These are phyloP conservation scores for Apamea sordens DNA, from an alignment of 2,888 invertebrate genomes.

Conservation along the genomic window DNA sequence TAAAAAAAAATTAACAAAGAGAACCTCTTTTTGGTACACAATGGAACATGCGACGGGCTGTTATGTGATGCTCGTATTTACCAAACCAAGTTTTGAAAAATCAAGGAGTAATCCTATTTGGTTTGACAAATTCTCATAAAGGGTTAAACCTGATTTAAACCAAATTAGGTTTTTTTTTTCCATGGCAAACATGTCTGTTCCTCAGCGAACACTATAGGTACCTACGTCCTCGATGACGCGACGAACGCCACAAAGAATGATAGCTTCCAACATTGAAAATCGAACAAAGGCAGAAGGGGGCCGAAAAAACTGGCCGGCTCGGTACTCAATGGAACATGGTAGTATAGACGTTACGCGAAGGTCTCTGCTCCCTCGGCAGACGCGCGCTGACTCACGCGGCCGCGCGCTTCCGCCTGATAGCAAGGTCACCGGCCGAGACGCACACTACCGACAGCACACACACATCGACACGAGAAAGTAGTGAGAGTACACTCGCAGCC, in stretches of 20 bases:
- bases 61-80: conserved; percentile 53
- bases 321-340: conserved; percentile 69
- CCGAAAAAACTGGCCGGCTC: conserved; percentile 55
- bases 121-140: conserved; percentile 19
- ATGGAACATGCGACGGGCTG: conserved; percentile 66
- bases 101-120: conserved; percentile 8
- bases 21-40: conserved; percentile 66
- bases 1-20: conserved; percentile 65
- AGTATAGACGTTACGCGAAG: conserved; percentile 78
- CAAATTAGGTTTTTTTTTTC: neutral
- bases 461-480: conserved; percentile 83
- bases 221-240: conserved; percentile 65
- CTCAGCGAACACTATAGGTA: conserved; percentile 13
- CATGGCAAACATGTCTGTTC: conserved; percentile 6
- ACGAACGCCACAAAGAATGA: conserved; percentile 59
- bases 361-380: conserved; percentile 87
- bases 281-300: conserved; percentile 66
- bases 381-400: conserved; percentile 87
- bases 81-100: conserved; percentile 27
- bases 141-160: neutral
- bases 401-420: conserved; percentile 90
- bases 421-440: conserved; percentile 89
- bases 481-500: conserved; percentile 87
- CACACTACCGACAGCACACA: conserved; percentile 75
- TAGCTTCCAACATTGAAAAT: conserved; percentile 57